These are phyloP conservation scores for Forbesichthys papilliferus DNA, from an alignment of 2,113 vertebrate genomes.

Conservation along the genomic window DNA sequence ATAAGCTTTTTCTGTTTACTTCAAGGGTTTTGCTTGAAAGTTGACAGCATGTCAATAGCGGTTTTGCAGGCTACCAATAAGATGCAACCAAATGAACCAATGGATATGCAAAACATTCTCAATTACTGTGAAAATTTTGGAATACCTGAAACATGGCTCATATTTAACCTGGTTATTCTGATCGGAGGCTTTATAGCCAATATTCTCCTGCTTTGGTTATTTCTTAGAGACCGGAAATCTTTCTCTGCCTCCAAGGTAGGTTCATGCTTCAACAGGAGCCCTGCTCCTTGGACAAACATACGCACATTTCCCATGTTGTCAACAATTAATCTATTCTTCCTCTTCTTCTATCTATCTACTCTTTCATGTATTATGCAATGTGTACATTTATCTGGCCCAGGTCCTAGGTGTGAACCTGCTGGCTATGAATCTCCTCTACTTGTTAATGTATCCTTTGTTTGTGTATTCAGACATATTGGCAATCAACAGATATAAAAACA, in stretches of 20 bases:
- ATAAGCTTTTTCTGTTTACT: too few species aligned
- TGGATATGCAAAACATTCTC: too few species aligned
- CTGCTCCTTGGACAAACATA: neutral
- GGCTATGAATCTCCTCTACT: slow-evolving; percentile 37
- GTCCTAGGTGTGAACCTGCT: slow-evolving; percentile 49
- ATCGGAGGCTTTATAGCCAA: slow-evolving; percentile 28
- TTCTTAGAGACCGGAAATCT: slow-evolving; percentile 34
- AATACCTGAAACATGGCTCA: neutral
- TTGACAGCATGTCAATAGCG: too few species aligned
- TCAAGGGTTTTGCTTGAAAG: too few species aligned
- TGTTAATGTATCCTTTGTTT: slow-evolving; percentile 19
- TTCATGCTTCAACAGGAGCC: neutral
- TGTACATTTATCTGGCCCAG: slow-evolving; percentile 22
- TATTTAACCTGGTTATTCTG: neutral
- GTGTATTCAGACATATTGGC: neutral
- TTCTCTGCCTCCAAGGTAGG: slow-evolving; percentile 37
- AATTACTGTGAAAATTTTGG: too few species aligned
- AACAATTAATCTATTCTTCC: too few species aligned
- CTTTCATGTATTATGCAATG: neutral
- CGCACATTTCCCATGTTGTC: too few species aligned
- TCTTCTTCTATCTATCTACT: neutral
- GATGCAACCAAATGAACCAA: too few species aligned
- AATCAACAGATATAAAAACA: too few species aligned
- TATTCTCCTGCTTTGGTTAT: slow-evolving; percentile 23
- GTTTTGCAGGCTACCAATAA: too few species aligned